Evolutionary conservation across 2,113 vertebrate species (phyloP), one percentile per base, ranked within the genome.

Genomic region (Macrotus californicus): DNA sequence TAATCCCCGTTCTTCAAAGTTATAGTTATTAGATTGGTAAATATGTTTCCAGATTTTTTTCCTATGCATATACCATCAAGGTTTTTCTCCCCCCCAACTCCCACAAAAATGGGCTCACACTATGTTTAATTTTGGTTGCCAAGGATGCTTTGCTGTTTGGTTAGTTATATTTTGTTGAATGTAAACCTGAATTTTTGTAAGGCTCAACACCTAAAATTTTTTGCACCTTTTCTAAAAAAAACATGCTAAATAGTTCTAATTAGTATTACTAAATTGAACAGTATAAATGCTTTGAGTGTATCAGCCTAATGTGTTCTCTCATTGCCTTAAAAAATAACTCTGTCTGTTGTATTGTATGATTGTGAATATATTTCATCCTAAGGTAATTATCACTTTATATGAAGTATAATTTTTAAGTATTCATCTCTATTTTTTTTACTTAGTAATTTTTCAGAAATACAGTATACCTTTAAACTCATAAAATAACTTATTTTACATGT

Each of bases 401-500:
- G 79, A 94, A 95, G 41, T 48, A 7, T 77, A 69, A 24, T 87
- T 85, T 92, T 96, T 83, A 92, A 91, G 39, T 6, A 69, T 87
- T 93, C n/a, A 31, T 77, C 34, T 26, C 29, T 88, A 1, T 31
- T 80, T 52, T 64, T 93, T 77, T 94, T 36, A 64, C 29, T 81
- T 96, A 77, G 12, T 92, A 94, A 72, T 73, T 94, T 92, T 95
- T 90, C 21, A 90, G 82, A 48, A 90, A 19, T 89, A 76, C 93
- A 89, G 41, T 90, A 7, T 83, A 56, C 5, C 89, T 94, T 96
- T 95, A 61, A 94, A 85, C 10, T 90, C 11, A 29, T 70, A 54
- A 73, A 88, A 46, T 91, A 80, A 94, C 61, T 48, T 87, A 76
- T 46, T 89, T 87, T 92, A n/a, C 90, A 39, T 97, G 94, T 97